phyloP scores from a whole-genome alignment of 2,888 invertebrate species.

The Cerceris rybyensis region DNA sequence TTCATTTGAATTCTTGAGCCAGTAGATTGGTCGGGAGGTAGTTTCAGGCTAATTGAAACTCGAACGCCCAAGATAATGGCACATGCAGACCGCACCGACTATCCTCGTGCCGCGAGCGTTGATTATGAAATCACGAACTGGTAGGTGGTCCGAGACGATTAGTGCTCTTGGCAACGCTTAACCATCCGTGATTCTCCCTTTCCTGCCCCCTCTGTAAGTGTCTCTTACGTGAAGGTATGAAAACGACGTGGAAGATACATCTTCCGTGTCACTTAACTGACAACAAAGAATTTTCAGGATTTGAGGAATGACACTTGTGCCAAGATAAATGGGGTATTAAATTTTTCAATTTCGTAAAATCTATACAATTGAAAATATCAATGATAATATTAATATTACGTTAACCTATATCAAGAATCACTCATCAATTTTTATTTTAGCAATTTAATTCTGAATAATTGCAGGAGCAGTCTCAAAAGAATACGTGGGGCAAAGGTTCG shows the following conservation, averaged over 20 bases:
- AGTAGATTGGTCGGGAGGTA: slow-evolving; percentile 34
- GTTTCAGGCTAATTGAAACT: slow-evolving; percentile 62
- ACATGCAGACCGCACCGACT: slow-evolving; percentile 41
- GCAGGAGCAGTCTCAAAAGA: too few relatives aligned
- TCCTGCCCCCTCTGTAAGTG: slow-evolving; percentile 17
- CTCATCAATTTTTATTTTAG: too few relatives aligned
- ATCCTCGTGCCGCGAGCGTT: slow-evolving; percentile 65
- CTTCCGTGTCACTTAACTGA: too few relatives aligned
- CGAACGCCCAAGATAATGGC: slow-evolving; percentile 63
- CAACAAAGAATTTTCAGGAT: too few relatives aligned
- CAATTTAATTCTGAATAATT: too few relatives aligned
- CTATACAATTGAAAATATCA: too few relatives aligned
- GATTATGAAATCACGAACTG: slow-evolving; percentile 74
- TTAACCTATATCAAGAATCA: too few relatives aligned
- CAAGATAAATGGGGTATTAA: too few relatives aligned
- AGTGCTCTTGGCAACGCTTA: slow-evolving; percentile 64
- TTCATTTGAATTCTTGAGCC: slow-evolving; percentile 29
- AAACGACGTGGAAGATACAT: neutral
- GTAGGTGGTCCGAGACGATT: slow-evolving; percentile 74
- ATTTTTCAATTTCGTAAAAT: too few relatives aligned
- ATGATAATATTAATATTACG: too few relatives aligned
- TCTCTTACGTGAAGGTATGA: slow-evolving; percentile 1
- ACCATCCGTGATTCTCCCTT: slow-evolving; percentile 44
- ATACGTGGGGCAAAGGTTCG: too few relatives aligned
- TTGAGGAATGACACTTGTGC: too few relatives aligned